These are phyloP conservation scores for Bellardia bayeri DNA, from an alignment of 2,888 invertebrate genomes.

Conservation along the genomic window DNA sequence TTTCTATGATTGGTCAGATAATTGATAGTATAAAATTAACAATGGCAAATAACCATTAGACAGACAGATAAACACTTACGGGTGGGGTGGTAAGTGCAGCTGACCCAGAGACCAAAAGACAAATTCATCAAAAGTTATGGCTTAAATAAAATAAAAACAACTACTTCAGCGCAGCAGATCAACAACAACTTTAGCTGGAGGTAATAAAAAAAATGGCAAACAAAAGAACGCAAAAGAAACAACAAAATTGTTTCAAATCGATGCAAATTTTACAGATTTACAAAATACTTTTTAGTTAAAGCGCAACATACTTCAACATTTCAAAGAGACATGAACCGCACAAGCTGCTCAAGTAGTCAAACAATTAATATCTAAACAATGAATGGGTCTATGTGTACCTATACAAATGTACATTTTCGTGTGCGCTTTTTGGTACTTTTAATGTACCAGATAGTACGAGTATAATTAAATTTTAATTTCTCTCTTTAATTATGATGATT, in stretches of 20 bases:
- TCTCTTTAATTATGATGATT: no score
- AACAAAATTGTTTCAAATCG: slow-evolving; percentile 35
- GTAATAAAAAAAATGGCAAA: slow-evolving; percentile 25
- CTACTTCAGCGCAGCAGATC: slow-evolving; percentile 1
- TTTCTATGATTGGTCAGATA: neutral
- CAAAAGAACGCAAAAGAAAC: neutral
- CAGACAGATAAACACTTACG: slow-evolving; percentile 15
- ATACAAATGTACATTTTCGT: slow-evolving; percentile 9
- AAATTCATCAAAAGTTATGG: slow-evolving; percentile 54
- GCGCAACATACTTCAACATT: slow-evolving; percentile 34
- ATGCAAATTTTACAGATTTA: slow-evolving; percentile 57
- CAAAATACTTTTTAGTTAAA: slow-evolving; percentile 53
- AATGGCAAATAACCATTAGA: slow-evolving; percentile 32
- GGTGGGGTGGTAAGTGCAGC: slow-evolving; percentile 8
- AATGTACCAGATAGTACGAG: neutral
- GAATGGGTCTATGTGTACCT: neutral
- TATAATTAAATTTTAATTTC: no score
- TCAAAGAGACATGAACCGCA: slow-evolving; percentile 35
- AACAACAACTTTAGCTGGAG: slow-evolving; percentile 34
- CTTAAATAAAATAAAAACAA: slow-evolving; percentile 1
- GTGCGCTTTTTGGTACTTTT: neutral
- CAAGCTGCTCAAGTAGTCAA: slow-evolving; percentile 23
- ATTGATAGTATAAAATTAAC: neutral
- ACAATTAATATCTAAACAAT: neutral
- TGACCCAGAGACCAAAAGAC: slow-evolving; percentile 61